Evolutionary conservation across 2,888 invertebrate genomes (phyloP).

Genomic region (Trachelus iudaicus): DNA sequence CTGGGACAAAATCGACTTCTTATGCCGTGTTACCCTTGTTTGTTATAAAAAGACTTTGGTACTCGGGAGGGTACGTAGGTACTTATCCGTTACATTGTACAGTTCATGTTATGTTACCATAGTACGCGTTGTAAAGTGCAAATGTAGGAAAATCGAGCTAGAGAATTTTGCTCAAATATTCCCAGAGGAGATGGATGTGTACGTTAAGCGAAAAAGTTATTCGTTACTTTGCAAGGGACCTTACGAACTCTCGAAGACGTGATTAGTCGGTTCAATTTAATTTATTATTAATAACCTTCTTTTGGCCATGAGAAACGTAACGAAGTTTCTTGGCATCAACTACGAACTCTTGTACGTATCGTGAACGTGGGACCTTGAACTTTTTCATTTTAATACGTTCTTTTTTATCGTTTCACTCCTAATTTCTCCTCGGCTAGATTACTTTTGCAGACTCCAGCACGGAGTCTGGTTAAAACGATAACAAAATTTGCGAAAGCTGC

Average conservation of each 20-base stretch:
- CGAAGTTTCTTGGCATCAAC: not conserved
- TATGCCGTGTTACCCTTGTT: not conserved
- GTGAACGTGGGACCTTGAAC: not conserved
- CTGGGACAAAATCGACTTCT: not conserved
- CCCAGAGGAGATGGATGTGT: not conserved
- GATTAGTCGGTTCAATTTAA: not conserved
- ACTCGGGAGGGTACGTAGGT: not conserved
- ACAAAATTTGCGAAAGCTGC: not conserved
- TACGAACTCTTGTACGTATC: not conserved
- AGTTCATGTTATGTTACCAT: not conserved
- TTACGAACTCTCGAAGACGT: not conserved
- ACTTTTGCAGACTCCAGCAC: not conserved
- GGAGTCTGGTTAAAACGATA: not conserved
- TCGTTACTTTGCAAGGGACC: not conserved
- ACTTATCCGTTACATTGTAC: not conserved
- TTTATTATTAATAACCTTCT: not conserved
- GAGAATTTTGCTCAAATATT: not conserved
- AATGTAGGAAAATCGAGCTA: not conserved
- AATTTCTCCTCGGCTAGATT: not conserved
- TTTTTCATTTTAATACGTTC: not conserved
- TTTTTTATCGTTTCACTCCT: not conserved
- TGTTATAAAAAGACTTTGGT: not conserved
- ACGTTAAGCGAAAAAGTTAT: not conserved
- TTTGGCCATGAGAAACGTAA: not conserved
- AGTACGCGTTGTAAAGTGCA: not conserved